Percentiles rank a stretch among this genome's conserved stretches.
Evolutionary conservation across 2,888 invertebrate genomes (phyloP).

Genomic region (Sphaerophoria rueppellii): DNA sequence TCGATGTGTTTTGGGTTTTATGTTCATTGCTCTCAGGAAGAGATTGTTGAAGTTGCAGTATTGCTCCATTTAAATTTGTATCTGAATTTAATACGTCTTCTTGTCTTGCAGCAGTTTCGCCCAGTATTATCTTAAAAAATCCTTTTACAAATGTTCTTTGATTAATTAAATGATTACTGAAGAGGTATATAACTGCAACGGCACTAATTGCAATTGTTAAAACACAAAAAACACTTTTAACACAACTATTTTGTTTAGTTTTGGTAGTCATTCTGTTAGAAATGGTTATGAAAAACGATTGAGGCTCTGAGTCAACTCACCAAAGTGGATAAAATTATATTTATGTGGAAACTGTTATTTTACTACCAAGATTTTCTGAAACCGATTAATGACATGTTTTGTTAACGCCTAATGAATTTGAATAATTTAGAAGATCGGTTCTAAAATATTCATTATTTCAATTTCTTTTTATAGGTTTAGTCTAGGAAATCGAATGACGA

Average conservation of each 20-base stretch:
- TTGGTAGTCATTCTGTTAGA: no score
- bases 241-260: no score
- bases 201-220: no score
- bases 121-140: no score
- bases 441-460: conserved; percentile 27
- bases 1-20: conserved; percentile 26
- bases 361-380: neutral
- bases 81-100: neutral
- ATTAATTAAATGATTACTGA: no score
- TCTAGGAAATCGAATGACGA: neutral
- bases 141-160: no score
- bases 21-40: conserved; percentile 11
- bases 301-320: no score
- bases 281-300: no score
- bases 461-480: neutral
- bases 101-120: neutral
- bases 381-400: neutral
- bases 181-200: no score
- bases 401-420: neutral
- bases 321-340: no score
- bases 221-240: no score
- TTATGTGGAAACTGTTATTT: no score
- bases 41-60: neutral
- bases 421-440: conserved; percentile 20
- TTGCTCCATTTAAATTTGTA: conserved; percentile 5